Base-by-base conservation (phyloP, 2,113 vertebrate genomes). In the Barnardius zonarius region DNA sequence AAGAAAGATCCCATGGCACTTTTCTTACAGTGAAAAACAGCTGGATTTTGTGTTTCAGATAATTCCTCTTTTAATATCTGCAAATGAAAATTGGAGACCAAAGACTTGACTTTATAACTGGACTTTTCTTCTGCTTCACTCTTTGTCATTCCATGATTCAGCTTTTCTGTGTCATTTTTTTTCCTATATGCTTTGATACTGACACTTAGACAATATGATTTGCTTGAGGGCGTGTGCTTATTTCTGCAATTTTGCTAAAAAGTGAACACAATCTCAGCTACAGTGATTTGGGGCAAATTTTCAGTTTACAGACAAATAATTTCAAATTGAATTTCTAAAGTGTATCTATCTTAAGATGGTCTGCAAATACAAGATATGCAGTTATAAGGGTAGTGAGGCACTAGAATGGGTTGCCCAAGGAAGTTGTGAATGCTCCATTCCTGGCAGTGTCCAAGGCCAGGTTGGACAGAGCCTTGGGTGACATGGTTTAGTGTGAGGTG, bases 241-340 rank as follows among this genome's bases (percentile, higher is more conserved):
- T 75, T 80, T 2, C 10, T 80, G n/a, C 25, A 51, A 33, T 1
- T 39, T 39, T 39, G 0, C 11, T 51, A 68, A 92, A 92, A 94
- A 35, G 8, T 14, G 64, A 90, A 78, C 13, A 41, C 55, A 64
- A 46, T 67, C 39, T 81, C 33, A 92, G 11, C 73, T 84, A 73
- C 48, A 33, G 0, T 0, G 13, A 2, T 3, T 44, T 6, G 19
- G 46, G 28, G 61, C 13, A 79, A 68, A 69, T 20, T 57, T 52
- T 67, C 11, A 48, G 39, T 74, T 83, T 72, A 52, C 37, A 80
- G 25, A 41, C 41, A 90, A 61, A 75, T 54, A 6, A 75, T 81
- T 94, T 88, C 27, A 83, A 72, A 70, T 4, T 54, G 17, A 16
- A 67, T 68, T 84, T 92, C 93, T 86, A 59, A 81, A 69, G 2